These are phyloP conservation scores for Paragorgia papillata DNA, from an alignment of 92 coral and sea anemone species.

Conservation along the genomic window DNA sequence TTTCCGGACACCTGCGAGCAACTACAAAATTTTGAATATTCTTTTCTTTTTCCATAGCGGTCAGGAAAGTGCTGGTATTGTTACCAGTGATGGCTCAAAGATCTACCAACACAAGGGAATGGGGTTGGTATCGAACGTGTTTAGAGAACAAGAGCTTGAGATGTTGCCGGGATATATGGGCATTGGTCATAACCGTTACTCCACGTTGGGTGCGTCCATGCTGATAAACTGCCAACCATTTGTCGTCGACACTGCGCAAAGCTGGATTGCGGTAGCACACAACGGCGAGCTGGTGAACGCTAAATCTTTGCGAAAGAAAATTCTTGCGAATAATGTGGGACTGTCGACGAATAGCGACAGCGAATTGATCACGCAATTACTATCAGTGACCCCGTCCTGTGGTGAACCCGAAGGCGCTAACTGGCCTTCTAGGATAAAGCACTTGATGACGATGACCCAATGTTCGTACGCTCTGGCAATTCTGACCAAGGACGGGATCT, in stretches of 20 bases:
- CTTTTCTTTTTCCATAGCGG: slow-evolving; percentile 61
- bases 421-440: slow-evolving; percentile 90
- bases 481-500: slow-evolving; percentile 79
- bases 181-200: slow-evolving; percentile 95
- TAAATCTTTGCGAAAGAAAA: slow-evolving; percentile 72
- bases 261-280: slow-evolving; percentile 95
- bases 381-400: slow-evolving; percentile 88
- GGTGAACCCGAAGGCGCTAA: slow-evolving; percentile 96
- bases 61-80: slow-evolving; percentile 98
- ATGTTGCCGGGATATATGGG: slow-evolving; percentile 90
- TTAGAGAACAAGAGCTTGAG: slow-evolving; percentile 71
- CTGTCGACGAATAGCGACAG: slow-evolving; percentile 93
- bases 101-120: slow-evolving; percentile 91
- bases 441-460: slow-evolving; percentile 73
- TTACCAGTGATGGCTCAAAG: slow-evolving; percentile 75
- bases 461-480: slow-evolving; percentile 88
- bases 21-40: neutral
- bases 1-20: too few relatives aligned
- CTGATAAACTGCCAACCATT: slow-evolving; percentile 95
- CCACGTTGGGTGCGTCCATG: slow-evolving; percentile 89
- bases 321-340: slow-evolving; percentile 79
- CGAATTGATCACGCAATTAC: slow-evolving; percentile 88
- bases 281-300: slow-evolving; percentile 97
- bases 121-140: slow-evolving; percentile 86
- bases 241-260: slow-evolving; percentile 94